Percentiles rank a stretch among this genome's conserved stretches.
These are phyloP conservation scores for Chelidonichthys spinosus DNA, from an alignment of 2,797 vertebrate species.

Conservation along the genomic window DNA sequence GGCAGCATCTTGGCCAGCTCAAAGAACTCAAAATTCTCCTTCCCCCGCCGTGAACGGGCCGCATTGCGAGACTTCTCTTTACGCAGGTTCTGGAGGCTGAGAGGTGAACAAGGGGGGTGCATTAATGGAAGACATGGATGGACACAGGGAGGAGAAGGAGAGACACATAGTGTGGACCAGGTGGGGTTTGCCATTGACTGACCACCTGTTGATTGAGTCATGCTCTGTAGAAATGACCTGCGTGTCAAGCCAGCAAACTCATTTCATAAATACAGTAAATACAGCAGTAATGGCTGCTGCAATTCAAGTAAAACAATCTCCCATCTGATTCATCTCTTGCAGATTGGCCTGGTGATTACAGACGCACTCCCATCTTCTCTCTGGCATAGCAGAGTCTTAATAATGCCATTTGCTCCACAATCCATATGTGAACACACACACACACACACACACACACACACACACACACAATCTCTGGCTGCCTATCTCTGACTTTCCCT, in stretches of 20 bases:
- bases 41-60: constrained; percentile 91
- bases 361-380: constrained; percentile 73
- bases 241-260: constrained; percentile 64
- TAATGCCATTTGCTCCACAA: constrained; percentile 80
- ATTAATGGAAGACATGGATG: constrained; percentile 16
- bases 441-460: constrained; percentile 25
- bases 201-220: constrained; percentile 71
- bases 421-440: constrained; percentile 71
- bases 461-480: constrained; percentile 29
- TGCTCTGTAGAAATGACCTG: constrained; percentile 53
- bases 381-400: constrained; percentile 68
- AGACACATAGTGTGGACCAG: constrained; percentile 29
- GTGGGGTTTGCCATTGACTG: constrained; percentile 37
- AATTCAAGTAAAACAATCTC: constrained; percentile 77
- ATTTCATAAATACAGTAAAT: constrained; percentile 67
- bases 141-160: constrained; percentile 1
- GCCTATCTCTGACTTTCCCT: constrained; percentile 49
- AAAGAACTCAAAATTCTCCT: constrained; percentile 95
- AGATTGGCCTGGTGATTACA: constrained; percentile 78
- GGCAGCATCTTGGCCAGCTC: constrained; percentile 93
- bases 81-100: constrained; percentile 90
- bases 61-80: constrained; percentile 95
- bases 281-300: constrained; percentile 59
- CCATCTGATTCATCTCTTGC: constrained; percentile 61
- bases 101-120: constrained; percentile 2